Evolutionary conservation across 2,888 invertebrate genomes (phyloP).

Genomic region (Zhengitettix transpicula): DNA sequence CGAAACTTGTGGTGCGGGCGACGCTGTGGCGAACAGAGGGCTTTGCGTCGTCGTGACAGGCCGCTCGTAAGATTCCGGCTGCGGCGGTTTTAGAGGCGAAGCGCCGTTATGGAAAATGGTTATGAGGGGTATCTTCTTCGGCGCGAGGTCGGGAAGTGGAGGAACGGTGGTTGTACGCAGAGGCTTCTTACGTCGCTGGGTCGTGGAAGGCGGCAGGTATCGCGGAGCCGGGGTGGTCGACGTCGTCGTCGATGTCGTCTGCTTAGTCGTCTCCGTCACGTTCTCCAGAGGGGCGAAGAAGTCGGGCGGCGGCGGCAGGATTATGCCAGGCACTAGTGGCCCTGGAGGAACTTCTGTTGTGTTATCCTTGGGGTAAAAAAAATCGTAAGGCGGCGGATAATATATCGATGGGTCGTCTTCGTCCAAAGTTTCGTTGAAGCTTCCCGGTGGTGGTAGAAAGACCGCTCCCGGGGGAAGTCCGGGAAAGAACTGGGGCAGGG

Average conservation of each 20-base stretch:
- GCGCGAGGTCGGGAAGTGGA: conserved; percentile 23
- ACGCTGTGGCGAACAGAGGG: not conserved
- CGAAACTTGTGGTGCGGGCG: not conserved
- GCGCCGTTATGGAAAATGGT: not conserved
- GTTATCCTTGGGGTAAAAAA: conserved; percentile 61
- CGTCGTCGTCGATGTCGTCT: conserved; percentile 7
- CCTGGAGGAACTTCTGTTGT: conserved; percentile 61
- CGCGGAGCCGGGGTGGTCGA: conserved; percentile 15
- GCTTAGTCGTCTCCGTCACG: conserved; percentile 23
- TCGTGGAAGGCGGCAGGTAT: not conserved
- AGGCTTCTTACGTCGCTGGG: conserved; percentile 18
- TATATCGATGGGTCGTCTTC: conserved; percentile 84
- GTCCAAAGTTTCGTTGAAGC: conserved; percentile 61
- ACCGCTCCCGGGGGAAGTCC: conserved; percentile 45
- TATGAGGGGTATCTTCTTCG: not conserved
- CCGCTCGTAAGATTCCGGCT: not conserved
- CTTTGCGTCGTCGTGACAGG: not conserved
- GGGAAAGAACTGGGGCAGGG: conserved; percentile 31
- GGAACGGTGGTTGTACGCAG: conserved; percentile 26
- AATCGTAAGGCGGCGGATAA: conserved; percentile 82
- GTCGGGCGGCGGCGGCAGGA: conserved; percentile 74
- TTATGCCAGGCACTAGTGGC: conserved; percentile 74
- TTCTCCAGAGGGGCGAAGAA: conserved; percentile 61
- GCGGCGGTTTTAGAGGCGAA: not conserved
- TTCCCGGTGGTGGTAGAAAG: conserved; percentile 34